phyloP scores from a whole-genome alignment of 2,113 vertebrate species.

The Aegotheles bennettii region DNA sequence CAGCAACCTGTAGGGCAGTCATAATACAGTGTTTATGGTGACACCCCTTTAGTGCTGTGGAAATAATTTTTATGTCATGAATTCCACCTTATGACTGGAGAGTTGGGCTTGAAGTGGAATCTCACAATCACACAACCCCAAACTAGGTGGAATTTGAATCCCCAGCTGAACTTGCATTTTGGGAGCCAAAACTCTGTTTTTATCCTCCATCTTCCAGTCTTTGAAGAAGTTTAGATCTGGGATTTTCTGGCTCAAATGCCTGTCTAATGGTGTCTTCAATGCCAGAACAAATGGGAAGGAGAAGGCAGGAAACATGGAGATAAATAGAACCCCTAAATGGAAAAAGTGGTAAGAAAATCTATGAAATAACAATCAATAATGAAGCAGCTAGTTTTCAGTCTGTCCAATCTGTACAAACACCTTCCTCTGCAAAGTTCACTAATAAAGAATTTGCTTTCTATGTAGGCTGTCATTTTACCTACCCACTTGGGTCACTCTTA shows the following conservation, averaged over 20 bases:
- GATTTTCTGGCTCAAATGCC: background rate
- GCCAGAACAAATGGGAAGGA: constrained; percentile 21
- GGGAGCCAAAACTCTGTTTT: constrained; percentile 38
- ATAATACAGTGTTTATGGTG: constrained; percentile 31
- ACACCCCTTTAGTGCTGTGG: constrained; percentile 37
- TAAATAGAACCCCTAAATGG: background rate
- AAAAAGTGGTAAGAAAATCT: background rate
- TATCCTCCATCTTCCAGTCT: background rate
- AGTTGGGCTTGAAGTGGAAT: constrained; percentile 37
- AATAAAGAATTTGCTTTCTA: background rate
- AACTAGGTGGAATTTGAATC: constrained; percentile 40
- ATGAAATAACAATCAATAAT: background rate
- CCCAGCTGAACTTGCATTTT: constrained; percentile 36
- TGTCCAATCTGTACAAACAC: background rate
- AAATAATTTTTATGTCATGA: constrained; percentile 47
- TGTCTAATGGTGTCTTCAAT: background rate
- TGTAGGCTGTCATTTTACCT: background rate
- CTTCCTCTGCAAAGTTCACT: background rate
- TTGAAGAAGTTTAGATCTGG: constrained; percentile 14
- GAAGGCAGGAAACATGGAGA: background rate
- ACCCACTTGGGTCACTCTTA: background rate
- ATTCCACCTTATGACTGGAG: constrained; percentile 37
- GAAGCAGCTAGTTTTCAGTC: background rate
- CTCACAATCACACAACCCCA: background rate
- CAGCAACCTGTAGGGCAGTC: constrained; percentile 41